Conservation (phyloP, 2,113 vertebrate genomes). For the Sylvilagus bachmani region DNA sequence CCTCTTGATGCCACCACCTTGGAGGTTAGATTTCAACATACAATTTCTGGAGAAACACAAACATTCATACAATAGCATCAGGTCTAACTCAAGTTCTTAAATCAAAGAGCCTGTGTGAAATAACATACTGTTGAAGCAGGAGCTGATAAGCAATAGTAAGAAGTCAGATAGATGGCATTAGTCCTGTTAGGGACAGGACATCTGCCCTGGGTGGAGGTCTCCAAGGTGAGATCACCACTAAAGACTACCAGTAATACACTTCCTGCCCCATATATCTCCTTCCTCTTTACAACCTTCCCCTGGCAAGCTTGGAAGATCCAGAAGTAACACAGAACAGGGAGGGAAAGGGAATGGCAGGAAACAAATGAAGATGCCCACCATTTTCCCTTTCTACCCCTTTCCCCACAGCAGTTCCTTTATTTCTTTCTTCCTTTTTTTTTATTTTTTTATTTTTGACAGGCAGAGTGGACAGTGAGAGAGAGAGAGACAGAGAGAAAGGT, state of each 20-base stretch:
- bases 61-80: not conserved
- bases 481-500: no score
- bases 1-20: not conserved
- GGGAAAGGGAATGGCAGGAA: not conserved
- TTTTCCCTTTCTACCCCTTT: not conserved
- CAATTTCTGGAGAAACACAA: not conserved
- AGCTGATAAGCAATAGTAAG: not conserved
- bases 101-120: not conserved
- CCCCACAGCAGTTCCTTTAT: not conserved
- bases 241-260: not conserved
- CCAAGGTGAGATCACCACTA: not conserved
- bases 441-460: no score
- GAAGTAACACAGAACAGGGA: not conserved
- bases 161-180: not conserved
- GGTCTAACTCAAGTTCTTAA: not conserved
- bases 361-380: not conserved
- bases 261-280: not conserved
- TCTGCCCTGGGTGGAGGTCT: not conserved
- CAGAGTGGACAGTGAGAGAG: no score
- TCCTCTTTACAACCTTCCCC: not conserved
- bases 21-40: not conserved
- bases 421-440: no score
- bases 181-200: not conserved
- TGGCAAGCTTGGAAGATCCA: not conserved
- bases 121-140: not conserved